phyloP scores from a whole-genome alignment of 1,140 invertebrate genomes.

The Papilio polytes region DNA sequence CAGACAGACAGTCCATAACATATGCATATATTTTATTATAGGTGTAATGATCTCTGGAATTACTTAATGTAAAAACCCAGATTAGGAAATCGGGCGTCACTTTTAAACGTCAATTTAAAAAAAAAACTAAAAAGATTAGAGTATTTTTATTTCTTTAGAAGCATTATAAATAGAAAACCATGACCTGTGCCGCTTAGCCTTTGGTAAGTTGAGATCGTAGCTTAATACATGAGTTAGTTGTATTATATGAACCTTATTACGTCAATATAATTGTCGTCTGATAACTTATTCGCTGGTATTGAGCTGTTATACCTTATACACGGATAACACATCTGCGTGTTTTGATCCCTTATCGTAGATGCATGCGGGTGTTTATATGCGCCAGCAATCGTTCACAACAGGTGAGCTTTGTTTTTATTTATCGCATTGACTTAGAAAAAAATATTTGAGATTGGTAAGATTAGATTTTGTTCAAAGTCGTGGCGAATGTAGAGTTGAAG shows the following conservation, averaged over 20 bases:
- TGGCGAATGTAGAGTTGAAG: background rate
- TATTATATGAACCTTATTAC: background rate
- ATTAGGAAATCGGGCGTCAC: background rate
- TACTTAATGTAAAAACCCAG: background rate
- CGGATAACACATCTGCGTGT: slow-evolving; percentile 18
- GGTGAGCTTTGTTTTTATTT: slow-evolving; percentile 12
- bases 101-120: background rate
- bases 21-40: slow-evolving; percentile 43
- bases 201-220: too few relatives aligned
- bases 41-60: background rate
- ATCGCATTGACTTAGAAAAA: slow-evolving; percentile 1
- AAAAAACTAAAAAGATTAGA: too few relatives aligned
- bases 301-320: slow-evolving; percentile 1
- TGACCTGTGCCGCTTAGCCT: background rate
- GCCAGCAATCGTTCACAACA: slow-evolving; percentile 2
- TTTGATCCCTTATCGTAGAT: slow-evolving; percentile 23
- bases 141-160: background rate
- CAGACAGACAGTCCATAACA: slow-evolving; percentile 53
- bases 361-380: slow-evolving; percentile 24
- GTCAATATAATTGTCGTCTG: background rate
- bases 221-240: background rate
- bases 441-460: background rate
- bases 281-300: background rate
- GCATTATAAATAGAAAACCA: background rate
- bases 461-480: background rate